These are phyloP conservation scores for Heterochromis multidens DNA, from an alignment of 2,113 vertebrate species.

Conservation along the genomic window DNA sequence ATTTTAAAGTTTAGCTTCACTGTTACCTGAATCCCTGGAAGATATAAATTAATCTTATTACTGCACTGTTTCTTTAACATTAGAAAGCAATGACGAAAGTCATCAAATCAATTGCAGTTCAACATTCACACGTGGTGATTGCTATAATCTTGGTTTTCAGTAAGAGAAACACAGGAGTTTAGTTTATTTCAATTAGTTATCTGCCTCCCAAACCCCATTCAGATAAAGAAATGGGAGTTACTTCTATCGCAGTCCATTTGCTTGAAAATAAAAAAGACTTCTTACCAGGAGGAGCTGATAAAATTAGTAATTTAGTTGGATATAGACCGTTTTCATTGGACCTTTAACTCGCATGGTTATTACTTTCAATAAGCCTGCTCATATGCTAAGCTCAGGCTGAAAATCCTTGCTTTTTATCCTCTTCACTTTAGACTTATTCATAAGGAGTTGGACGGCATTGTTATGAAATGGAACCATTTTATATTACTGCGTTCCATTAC, in stretches of 20 bases:
- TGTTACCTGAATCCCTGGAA: conserved; percentile 77
- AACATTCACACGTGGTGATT: not conserved
- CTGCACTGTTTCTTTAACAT: not conserved
- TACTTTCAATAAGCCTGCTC: conserved; percentile 45
- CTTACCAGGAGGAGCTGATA: conserved; percentile 83
- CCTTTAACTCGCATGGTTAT: conserved; percentile 40
- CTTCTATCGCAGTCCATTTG: conserved; percentile 84
- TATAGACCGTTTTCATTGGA: conserved; percentile 19
- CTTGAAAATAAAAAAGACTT: conserved; percentile 72
- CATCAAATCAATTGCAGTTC: not conserved
- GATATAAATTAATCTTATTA: not conserved
- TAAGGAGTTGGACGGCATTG: conserved; percentile 12
- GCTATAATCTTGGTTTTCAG: not conserved
- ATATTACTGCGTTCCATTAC: conserved; percentile 34
- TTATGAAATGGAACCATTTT: conserved; percentile 48
- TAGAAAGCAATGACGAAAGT: not conserved
- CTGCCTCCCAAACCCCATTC: conserved; percentile 66
- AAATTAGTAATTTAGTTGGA: conserved; percentile 73
- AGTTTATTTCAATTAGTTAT: conserved; percentile 1
- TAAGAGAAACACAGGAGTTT: not conserved
- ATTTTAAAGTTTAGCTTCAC: conserved; percentile 84
- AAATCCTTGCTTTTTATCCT: conserved; percentile 8
- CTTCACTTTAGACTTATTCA: conserved; percentile 29
- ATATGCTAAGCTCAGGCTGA: conserved; percentile 13
- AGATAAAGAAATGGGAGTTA: conserved; percentile 58